A percentile compares a stretch with the other conserved stretches of the same genome.
phyloP scores from a whole-genome alignment of 2,113 vertebrate species.

The Oenanthe melanoleuca region DNA sequence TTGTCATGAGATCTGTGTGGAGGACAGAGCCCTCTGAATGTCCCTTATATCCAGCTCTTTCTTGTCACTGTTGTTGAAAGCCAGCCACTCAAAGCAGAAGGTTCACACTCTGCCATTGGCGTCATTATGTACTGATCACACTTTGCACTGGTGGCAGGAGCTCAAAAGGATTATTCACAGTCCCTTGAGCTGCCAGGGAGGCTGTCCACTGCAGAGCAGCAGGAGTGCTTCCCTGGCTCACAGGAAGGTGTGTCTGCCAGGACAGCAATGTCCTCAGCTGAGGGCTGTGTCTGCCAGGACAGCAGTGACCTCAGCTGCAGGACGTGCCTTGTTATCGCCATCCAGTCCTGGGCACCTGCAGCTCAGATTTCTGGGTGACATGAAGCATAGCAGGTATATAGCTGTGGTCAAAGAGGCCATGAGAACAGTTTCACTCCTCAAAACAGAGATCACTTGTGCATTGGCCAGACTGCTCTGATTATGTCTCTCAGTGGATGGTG shows the following conservation, averaged over 20 bases:
- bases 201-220: background rate
- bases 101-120: background rate
- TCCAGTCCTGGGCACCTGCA: background rate
- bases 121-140: background rate
- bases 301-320: background rate
- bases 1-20: background rate
- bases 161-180: slow-evolving; percentile 59
- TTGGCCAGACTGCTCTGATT: rapidly evolving
- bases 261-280: background rate
- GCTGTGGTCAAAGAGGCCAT: background rate
- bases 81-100: background rate
- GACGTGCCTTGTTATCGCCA: background rate
- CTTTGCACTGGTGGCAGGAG: slow-evolving; percentile 6
- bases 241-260: rapidly evolving
- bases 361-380: background rate
- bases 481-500: background rate
- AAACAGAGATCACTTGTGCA: background rate
- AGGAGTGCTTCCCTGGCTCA: slow-evolving; percentile 21
- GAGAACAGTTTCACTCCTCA: background rate
- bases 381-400: background rate
- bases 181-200: slow-evolving; percentile 15
- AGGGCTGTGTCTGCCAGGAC: background rate
- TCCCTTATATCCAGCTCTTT: background rate
- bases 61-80: slow-evolving; percentile 1
- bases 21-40: background rate